These are phyloP conservation scores for Drosophila mimica DNA, from an alignment of 2,888 invertebrate genomes.

Conservation along the genomic window DNA sequence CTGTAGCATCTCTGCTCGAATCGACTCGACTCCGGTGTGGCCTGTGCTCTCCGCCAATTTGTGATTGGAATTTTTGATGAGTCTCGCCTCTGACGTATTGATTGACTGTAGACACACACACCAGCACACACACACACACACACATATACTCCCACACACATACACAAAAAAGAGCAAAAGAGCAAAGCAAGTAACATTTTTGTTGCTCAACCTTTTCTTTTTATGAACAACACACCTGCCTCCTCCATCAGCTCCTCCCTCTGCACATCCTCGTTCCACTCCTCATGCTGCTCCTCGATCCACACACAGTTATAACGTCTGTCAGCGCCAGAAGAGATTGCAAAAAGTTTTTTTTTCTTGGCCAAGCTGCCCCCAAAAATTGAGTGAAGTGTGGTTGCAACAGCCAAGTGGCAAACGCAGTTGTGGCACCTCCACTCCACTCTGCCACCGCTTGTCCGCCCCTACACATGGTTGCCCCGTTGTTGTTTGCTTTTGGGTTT, in stretches of 20 bases:
- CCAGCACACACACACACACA: constrained; percentile 5
- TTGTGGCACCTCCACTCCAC: constrained; percentile 16
- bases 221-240: constrained; percentile 25
- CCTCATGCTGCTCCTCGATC: not conserved
- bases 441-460: not conserved
- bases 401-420: constrained; percentile 64
- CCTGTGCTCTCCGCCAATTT: constrained; percentile 72
- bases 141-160: not conserved
- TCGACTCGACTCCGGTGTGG: constrained; percentile 12
- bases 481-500: constrained; percentile 56
- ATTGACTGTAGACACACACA: constrained; percentile 60
- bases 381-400: constrained; percentile 55
- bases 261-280: not conserved
- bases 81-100: constrained; percentile 70
- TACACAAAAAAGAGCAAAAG: not conserved
- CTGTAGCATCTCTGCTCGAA: not conserved
- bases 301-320: constrained; percentile 53
- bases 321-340: constrained; percentile 49
- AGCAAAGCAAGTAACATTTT: constrained; percentile 27
- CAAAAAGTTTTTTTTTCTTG: constrained; percentile 37
- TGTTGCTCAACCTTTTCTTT: constrained; percentile 28
- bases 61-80: constrained; percentile 82
- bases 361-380: constrained; percentile 24
- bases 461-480: constrained; percentile 3
- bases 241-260: constrained; percentile 1